Evolutionary conservation across 2,888 invertebrate genomes (phyloP).

Genomic region (Stenchaetothrips biformis): DNA sequence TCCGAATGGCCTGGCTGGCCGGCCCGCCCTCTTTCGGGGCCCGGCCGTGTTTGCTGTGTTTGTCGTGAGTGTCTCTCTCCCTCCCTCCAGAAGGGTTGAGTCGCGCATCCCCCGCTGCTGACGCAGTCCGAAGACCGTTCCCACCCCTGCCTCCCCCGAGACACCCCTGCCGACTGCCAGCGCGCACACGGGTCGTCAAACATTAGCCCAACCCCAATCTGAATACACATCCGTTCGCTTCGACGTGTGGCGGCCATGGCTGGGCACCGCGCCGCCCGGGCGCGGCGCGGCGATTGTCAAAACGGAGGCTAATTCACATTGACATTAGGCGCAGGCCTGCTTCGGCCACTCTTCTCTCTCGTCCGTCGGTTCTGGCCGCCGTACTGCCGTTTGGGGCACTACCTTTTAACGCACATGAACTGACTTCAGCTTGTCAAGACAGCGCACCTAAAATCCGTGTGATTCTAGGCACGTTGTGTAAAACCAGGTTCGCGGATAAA

Average conservation of each 20-base stretch:
- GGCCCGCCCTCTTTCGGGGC: slow-evolving; percentile 16
- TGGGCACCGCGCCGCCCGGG: too few species aligned
- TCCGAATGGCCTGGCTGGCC: neutral
- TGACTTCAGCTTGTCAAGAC: too few species aligned
- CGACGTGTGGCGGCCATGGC: neutral
- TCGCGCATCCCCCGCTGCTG: neutral
- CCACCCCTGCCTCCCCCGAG: slow-evolving; percentile 1
- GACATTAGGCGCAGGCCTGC: neutral
- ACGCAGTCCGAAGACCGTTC: neutral
- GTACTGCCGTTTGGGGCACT: too few species aligned
- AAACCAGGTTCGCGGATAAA: too few species aligned
- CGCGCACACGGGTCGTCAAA: slow-evolving; percentile 22
- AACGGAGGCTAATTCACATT: neutral
- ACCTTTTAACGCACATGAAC: too few species aligned
- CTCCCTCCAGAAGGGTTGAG: slow-evolving; percentile 4
- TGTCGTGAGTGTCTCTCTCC: neutral
- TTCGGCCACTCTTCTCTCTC: too few species aligned
- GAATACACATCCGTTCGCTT: slow-evolving; percentile 16
- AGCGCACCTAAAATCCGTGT: too few species aligned
- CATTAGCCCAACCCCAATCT: slow-evolving; percentile 20
- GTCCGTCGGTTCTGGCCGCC: too few species aligned
- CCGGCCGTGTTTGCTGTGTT: slow-evolving; percentile 13
- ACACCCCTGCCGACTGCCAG: neutral
- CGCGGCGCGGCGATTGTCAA: too few species aligned
- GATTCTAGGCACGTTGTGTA: too few species aligned